phyloP scores from a whole-genome alignment of 2,797 vertebrate genomes.

The Tiaroga cobitis region DNA sequence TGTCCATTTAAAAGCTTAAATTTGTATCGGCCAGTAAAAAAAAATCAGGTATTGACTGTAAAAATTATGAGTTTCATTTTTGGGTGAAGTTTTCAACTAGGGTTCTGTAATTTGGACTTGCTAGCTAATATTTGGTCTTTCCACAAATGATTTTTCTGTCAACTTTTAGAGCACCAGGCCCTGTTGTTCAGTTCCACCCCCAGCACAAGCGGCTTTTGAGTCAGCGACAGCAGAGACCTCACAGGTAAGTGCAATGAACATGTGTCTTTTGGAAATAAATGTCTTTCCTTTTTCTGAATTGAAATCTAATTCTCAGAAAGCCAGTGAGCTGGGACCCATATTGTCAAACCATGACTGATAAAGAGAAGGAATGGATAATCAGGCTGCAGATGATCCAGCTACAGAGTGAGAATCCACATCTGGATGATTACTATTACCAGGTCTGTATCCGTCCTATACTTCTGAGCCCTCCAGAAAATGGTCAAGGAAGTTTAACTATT shows the following conservation, averaged over 20 bases:
- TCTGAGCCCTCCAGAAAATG: not conserved
- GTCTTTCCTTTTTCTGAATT: not conserved
- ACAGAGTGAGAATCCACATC: slow-evolving; percentile 89
- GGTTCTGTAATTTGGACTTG: not conserved
- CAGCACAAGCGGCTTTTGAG: slow-evolving; percentile 89
- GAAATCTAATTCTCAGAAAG: slow-evolving; percentile 74
- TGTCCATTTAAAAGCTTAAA: not conserved
- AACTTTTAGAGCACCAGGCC: slow-evolving; percentile 73
- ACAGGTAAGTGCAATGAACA: slow-evolving; percentile 69
- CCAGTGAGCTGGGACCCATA: slow-evolving; percentile 81
- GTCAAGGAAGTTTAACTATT: not conserved
- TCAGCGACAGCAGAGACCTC: slow-evolving; percentile 76
- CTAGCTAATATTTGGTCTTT: not conserved
- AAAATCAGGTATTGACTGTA: not conserved
- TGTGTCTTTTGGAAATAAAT: not conserved
- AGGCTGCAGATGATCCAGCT: slow-evolving; percentile 95
- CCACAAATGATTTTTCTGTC: not conserved
- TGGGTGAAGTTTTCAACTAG: not conserved
- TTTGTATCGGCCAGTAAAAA: not conserved
- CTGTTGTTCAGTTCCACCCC: slow-evolving; percentile 90
- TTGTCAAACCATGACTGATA: slow-evolving; percentile 85
- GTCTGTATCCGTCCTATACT: slow-evolving; percentile 59
- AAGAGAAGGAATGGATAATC: slow-evolving; percentile 95
- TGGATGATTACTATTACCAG: slow-evolving; percentile 94
- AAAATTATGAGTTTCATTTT: not conserved